phyloP scores from a whole-genome alignment of 2,888 invertebrate species.

The Melanophora roralis region DNA sequence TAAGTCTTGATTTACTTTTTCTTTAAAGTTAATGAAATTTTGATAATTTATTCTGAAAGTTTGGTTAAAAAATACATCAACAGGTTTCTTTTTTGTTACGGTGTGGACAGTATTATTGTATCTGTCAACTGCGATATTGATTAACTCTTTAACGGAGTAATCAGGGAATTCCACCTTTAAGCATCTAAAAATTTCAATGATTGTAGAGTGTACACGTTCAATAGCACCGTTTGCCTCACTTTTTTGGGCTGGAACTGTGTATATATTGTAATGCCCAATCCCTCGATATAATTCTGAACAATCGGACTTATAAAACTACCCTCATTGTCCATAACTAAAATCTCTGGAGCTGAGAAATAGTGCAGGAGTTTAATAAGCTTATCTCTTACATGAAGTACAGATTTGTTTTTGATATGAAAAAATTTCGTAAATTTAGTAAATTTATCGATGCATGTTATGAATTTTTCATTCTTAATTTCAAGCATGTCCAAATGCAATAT shows the following conservation, averaged over 20 bases:
- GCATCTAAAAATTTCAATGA: slow-evolving; percentile 48
- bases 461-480: no score
- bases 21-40: not conserved
- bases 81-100: slow-evolving; percentile 52
- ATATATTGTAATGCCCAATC: not conserved
- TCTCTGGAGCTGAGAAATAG: slow-evolving; percentile 49
- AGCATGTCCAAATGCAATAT: no score
- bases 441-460: no score
- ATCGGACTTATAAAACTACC: slow-evolving; percentile 40
- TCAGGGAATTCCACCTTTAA: slow-evolving; percentile 32
- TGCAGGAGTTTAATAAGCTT: no score
- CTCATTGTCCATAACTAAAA: slow-evolving; percentile 51
- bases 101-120: slow-evolving; percentile 60
- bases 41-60: slow-evolving; percentile 1
- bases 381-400: no score
- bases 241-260: slow-evolving; percentile 27
- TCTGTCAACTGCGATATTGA: slow-evolving; percentile 50
- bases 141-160: slow-evolving; percentile 16
- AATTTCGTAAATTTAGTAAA: no score
- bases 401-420: no score
- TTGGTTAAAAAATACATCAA: slow-evolving; percentile 56
- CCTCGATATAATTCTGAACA: not conserved
- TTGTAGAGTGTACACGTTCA: slow-evolving; percentile 53
- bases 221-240: slow-evolving; percentile 56
- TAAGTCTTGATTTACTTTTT: not conserved